Evolutionary conservation across 2,888 invertebrate genomes (phyloP).

Genomic region (Eulithis prunata): DNA sequence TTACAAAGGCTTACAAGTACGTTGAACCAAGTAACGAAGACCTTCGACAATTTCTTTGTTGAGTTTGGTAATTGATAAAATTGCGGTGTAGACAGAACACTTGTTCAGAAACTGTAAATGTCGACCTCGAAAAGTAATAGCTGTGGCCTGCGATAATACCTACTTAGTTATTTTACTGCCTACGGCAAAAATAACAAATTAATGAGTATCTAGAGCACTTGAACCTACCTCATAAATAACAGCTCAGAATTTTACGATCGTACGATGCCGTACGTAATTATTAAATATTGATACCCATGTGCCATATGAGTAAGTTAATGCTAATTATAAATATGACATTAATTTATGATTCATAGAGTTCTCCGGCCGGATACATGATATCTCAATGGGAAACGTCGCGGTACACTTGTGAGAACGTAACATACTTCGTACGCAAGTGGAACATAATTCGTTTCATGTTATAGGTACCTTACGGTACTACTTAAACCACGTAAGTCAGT

Average conservation of each 20-base stretch:
- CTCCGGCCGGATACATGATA: constrained; percentile 36
- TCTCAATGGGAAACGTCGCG: constrained; percentile 32
- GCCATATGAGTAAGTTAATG: constrained; percentile 19
- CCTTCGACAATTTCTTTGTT: constrained; percentile 28
- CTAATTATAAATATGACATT: constrained; percentile 29
- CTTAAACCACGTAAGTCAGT: too few relatives aligned
- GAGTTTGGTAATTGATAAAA: constrained; percentile 1
- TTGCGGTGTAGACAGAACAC: neutral
- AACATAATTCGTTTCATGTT: neutral
- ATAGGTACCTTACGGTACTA: too few relatives aligned
- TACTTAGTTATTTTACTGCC: neutral
- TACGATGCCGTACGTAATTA: constrained; percentile 13
- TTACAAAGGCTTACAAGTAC: constrained; percentile 53
- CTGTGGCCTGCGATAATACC: neutral
- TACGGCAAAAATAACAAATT: neutral
- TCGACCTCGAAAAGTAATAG: constrained; percentile 1
- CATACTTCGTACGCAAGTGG: neutral
- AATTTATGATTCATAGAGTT: constrained; percentile 32
- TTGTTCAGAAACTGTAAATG: constrained; percentile 14
- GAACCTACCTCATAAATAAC: constrained; percentile 13
- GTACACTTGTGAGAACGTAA: constrained; percentile 10
- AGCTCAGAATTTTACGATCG: constrained; percentile 9
- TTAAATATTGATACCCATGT: constrained; percentile 10
- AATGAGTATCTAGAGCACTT: constrained; percentile 11
- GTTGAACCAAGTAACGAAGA: constrained; percentile 45